Conservation (phyloP, 35 echinoderm and acorn worm genomes). For the Diadema setosum region DNA sequence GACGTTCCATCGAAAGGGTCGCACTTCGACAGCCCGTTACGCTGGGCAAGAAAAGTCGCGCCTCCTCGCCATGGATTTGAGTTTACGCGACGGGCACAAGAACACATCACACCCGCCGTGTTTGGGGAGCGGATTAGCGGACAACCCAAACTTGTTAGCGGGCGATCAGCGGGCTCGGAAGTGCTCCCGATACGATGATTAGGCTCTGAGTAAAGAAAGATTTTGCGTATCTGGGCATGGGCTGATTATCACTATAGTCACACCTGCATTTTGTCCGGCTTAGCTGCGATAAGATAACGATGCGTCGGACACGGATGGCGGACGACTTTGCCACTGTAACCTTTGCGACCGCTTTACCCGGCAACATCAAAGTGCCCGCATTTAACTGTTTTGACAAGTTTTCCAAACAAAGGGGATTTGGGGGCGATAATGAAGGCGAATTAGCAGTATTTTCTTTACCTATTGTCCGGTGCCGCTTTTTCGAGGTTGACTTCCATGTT, state of each 20-base stretch:
- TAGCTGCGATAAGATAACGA: background rate
- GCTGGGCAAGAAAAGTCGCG: too few species aligned
- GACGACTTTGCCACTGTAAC: background rate
- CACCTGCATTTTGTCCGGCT: background rate
- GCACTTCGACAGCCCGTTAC: too few species aligned
- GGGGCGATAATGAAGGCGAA: too few species aligned
- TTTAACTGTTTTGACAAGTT: background rate
- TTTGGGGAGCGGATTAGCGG: conserved; percentile 6
- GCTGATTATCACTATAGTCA: background rate
- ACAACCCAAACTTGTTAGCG: conserved; percentile 24
- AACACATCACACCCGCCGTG: background rate
- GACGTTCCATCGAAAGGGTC: too few species aligned
- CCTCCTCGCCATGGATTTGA: too few species aligned
- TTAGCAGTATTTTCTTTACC: too few species aligned
- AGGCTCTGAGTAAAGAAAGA: background rate
- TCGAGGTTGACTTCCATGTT: background rate
- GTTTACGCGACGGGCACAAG: too few species aligned
- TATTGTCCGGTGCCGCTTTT: background rate
- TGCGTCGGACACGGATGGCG: too few species aligned
- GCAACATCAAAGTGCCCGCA: background rate
- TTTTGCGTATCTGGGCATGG: background rate
- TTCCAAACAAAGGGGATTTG: background rate
- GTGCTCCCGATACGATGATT: background rate
- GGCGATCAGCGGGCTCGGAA: background rate
- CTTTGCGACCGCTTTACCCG: background rate